Evolutionary conservation across 2,113 vertebrate species (phyloP).

Genomic region (Galbula dea): DNA sequence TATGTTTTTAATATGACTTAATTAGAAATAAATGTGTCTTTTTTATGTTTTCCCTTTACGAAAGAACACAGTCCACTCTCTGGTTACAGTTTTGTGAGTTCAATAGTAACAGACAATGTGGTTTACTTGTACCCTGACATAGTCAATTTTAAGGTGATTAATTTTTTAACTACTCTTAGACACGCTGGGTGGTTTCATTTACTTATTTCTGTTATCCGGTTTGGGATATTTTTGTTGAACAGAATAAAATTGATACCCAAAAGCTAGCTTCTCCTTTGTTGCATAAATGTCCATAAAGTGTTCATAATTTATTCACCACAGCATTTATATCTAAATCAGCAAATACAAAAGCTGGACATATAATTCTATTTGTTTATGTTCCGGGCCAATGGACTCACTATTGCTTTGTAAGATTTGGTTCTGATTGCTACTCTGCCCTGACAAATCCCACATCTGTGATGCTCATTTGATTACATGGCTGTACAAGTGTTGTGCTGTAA

Average conservation of each 20-base stretch:
- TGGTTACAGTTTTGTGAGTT: background rate
- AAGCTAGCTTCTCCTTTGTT: background rate
- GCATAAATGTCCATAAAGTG: background rate
- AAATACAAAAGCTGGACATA: background rate
- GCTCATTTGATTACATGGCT: background rate
- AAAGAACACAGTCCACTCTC: background rate
- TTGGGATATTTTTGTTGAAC: background rate
- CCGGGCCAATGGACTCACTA: background rate
- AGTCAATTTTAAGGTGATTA: background rate
- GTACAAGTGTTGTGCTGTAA: background rate
- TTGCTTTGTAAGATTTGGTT: background rate
- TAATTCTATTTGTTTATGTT: background rate
- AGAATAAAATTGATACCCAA: background rate
- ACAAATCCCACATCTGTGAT: background rate
- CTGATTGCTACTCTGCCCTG: background rate
- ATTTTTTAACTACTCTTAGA: background rate
- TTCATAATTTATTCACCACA: background rate
- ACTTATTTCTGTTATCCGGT: background rate
- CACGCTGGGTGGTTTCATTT: background rate
- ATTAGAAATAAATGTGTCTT: background rate
- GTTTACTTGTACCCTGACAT: background rate
- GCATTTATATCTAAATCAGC: background rate
- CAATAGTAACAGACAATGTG: rapidly evolving
- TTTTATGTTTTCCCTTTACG: background rate
- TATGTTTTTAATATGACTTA: background rate